Base-by-base conservation (phyloP, 2,113 vertebrate genomes). In the Cinclus cinclus region DNA sequence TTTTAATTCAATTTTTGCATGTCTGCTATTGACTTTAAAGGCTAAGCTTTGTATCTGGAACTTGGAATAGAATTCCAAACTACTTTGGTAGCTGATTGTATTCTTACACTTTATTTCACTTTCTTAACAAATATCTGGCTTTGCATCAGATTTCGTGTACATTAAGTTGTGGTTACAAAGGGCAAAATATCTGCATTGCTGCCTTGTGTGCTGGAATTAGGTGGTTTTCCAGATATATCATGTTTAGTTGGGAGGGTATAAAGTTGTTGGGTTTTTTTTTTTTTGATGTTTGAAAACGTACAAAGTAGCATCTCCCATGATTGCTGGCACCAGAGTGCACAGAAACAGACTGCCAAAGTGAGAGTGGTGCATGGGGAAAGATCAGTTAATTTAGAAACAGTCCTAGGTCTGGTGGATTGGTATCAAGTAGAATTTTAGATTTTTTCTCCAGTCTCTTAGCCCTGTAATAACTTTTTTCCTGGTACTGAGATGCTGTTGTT, bases 391-490 rank as follows among this genome's bases (percentile, higher is more conserved):
- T 89, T 93, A 88, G 71, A 69, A 96, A 44, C 37, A 31, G 47
- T 58, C n/a, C 74, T 60, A 31, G 18, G 87, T 95, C 76, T 63
- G 42, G 80, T 83, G 46, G 39, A 55, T 79, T 83, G 65, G 31
- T 53, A 89, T 83, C 52, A 81, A 89, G 75, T 64, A 77, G 81
- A 84, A 79, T 91, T 95, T 95, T 64, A 77, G 81, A 84, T 77
- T 91, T 95, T 95, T 89, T 81, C 89, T 95, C 13, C 30, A 55
- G 67, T 67, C 55, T 80, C 53, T 87, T 39, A 78, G 59, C 55
- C 35, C 56, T 75, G 53, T 84, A 83, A 39, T 89, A 89, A 37
- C 52, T 44, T 94, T 94, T 81, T 80, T 65, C 44, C 70, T 81
- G 64, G 83, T 95, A 53, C 74, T 92, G 87, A 92, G 85, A 28